A percentile compares a stretch with the other conserved stretches of the same genome.
Evolutionary conservation across 2,797 vertebrate species (phyloP).

Genomic region (Hemibagrus guttatus): DNA sequence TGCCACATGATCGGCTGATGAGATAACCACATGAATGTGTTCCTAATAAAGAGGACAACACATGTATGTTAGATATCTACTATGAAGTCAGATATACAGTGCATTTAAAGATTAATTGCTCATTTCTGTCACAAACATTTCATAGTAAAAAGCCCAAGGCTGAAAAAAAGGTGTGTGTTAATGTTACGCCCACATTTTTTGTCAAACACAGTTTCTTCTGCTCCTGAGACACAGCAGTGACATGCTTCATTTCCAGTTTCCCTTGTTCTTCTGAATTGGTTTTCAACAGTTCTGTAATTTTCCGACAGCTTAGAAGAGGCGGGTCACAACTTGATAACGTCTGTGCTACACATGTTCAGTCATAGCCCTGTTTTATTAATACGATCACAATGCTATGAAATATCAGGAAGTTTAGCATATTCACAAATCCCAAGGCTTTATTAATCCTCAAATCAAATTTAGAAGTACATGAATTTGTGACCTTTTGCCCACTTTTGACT

Average conservation of each 20-base stretch:
- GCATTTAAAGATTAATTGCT: not conserved
- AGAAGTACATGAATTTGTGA: not conserved
- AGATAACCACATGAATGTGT: too few relatives aligned
- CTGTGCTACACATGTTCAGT: not conserved
- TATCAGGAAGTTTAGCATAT: not conserved
- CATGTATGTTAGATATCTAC: not conserved
- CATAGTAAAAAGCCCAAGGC: not conserved
- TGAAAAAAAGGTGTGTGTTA: not conserved
- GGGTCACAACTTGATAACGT: conserved; percentile 3
- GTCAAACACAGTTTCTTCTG: not conserved
- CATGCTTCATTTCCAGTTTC: conserved; percentile 7
- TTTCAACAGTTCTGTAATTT: not conserved
- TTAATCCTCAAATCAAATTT: not conserved
- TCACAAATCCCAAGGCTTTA: not conserved
- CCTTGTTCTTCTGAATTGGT: not conserved
- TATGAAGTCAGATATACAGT: not conserved
- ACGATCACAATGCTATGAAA: not conserved
- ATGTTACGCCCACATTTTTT: not conserved
- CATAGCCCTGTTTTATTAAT: not conserved
- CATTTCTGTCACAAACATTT: not conserved
- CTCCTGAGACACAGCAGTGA: not conserved
- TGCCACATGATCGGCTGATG: too few relatives aligned
- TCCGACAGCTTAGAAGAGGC: not conserved
- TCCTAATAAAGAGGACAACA: too few relatives aligned
- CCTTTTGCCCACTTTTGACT: not conserved